Conservation (phyloP, 2,113 vertebrate genomes). For the Zootoca vivipara region DNA sequence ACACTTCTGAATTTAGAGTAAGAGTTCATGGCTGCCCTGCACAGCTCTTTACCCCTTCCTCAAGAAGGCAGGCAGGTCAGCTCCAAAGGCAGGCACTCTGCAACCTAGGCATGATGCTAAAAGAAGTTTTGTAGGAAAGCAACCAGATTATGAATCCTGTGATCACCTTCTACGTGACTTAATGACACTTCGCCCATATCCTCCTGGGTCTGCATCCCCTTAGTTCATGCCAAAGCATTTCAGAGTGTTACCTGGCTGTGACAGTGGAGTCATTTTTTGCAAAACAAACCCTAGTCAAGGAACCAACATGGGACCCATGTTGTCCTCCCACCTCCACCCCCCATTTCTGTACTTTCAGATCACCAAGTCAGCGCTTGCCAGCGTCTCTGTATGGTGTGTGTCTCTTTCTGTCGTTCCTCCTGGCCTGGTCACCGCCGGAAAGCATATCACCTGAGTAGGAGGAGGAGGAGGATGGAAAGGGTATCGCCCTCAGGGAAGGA, state of each 20-base stretch:
- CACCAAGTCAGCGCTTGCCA: not conserved
- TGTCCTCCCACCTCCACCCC: too few species aligned
- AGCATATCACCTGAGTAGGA: conserved; percentile 69
- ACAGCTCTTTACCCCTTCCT: not conserved
- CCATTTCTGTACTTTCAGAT: not conserved
- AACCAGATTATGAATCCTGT: not conserved
- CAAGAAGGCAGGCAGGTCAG: not conserved
- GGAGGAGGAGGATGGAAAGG: conserved; percentile 58
- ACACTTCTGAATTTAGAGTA: not conserved
- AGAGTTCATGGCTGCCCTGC: not conserved
- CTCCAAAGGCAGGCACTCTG: not conserved
- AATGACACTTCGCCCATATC: not conserved
- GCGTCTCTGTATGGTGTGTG: conserved; percentile 24
- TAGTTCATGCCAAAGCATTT: not conserved
- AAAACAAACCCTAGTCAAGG: not conserved
- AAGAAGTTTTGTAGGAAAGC: not conserved
- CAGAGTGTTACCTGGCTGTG: not conserved
- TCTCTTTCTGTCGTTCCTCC: conserved; percentile 65
- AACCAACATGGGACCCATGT: too few species aligned
- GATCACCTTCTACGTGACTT: not conserved
- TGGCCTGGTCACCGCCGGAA: conserved; percentile 62
- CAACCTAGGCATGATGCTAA: not conserved
- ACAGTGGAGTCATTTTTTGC: not conserved
- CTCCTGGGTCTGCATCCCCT: not conserved
- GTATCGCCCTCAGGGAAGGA: conserved; percentile 39